Base-by-base conservation (phyloP, 2,113 vertebrate species). In the Xerus inauris region DNA sequence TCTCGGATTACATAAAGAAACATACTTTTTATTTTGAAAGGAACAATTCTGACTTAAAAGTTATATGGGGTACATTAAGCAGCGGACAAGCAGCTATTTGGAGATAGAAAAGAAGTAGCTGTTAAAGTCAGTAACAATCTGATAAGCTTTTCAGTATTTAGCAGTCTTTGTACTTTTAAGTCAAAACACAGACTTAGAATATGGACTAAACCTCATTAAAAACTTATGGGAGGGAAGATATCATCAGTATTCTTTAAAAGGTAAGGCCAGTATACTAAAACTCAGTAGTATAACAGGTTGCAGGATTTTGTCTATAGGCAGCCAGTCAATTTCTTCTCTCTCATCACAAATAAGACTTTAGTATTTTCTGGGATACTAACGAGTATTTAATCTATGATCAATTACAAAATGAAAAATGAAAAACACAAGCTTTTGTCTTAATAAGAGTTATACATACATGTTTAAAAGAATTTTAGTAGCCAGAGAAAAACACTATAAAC, bases 351-450 rank as follows among this genome's bases (percentile, higher is more conserved):
- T 5, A 38, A 79, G 45, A 24, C 22, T 38, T 89, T 91, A 62
- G 32, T 22, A 79, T 42, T 79, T 97, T 87, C n/a, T 42, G 16
- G 69, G 64, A 59, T 73, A 79, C 35, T 73, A 49, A 80, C 20
- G 24, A 45, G 64, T 42, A 88, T 45, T 82, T 51, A 77, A 62
- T 67, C 38, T 45, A 62, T 22, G 38, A 35, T 9, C 30, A 88
- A 40, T 69, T n/a, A 89, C 45, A 54, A 93, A 80, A 81, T 84
- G 73, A 89, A 77, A 97, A 89, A 57, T 32, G 19, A 85, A 95
- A 83, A 75, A 11, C 2, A 71, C 12, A 75, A 67, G 83, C 20
- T 96, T 77, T 32, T 28, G 10, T 88, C 49, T 96, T 82, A 80
- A 85, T 47, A 81, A 24, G 51, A 42, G 71, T 45, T 59, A 89